These are phyloP conservation scores for Alouatta palliata DNA, from an alignment of 2,113 vertebrate genomes.

Conservation along the genomic window DNA sequence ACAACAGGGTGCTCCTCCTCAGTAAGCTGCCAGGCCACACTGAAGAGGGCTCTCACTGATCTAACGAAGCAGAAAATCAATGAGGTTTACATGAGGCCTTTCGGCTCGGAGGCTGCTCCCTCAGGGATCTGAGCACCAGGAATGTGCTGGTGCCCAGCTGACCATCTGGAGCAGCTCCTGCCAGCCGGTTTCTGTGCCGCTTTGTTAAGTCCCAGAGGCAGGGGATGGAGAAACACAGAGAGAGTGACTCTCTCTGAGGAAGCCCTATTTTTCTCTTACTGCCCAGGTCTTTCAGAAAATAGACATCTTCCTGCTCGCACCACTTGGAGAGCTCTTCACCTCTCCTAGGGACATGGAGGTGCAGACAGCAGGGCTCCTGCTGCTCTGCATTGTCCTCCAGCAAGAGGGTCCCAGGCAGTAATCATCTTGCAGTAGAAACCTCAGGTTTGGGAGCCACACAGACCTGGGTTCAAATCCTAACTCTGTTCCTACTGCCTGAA, in stretches of 20 bases:
- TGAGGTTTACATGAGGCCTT: not conserved
- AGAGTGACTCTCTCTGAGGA: not conserved
- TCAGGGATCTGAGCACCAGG: slow-evolving; percentile 2
- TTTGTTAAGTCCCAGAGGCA: not conserved
- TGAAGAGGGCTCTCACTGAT: slow-evolving; percentile 58
- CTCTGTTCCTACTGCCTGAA: not conserved
- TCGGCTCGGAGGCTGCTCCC: not conserved
- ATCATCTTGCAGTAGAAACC: not conserved
- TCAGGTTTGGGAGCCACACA: not conserved
- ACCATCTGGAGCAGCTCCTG: not conserved
- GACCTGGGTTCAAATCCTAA: not conserved
- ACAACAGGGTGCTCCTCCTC: not conserved
- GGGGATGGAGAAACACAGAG: no score
- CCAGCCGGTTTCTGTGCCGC: not conserved
- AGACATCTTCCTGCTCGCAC: no score
- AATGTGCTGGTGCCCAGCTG: not conserved
- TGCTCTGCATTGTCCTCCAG: not conserved
- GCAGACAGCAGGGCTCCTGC: not conserved
- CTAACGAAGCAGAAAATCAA: slow-evolving; percentile 61
- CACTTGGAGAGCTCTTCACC: not conserved
- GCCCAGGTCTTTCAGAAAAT: not conserved
- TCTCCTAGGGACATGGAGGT: not conserved
- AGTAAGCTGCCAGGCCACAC: not conserved
- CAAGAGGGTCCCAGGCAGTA: not conserved
- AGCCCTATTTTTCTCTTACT: not conserved